A percentile compares a stretch with the other conserved stretches of the same genome.
phyloP scores from a whole-genome alignment of 2,113 vertebrate species.

The Hippopotamus amphibius region DNA sequence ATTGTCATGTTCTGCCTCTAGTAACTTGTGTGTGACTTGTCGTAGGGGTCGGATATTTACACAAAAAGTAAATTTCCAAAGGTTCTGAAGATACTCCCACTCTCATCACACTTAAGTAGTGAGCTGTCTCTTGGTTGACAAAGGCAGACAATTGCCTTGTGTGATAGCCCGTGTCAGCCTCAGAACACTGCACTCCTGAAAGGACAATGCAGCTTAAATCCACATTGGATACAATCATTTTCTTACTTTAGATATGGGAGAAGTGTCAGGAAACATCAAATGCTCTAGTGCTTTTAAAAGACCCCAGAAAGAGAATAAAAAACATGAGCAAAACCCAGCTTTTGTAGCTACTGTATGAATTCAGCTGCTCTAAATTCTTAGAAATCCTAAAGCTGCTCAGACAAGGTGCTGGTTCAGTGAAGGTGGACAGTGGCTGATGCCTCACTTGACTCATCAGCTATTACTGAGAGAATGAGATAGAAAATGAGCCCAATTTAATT shows the following conservation, averaged over 20 bases:
- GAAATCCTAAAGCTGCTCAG: not conserved
- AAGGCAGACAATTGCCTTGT: not conserved
- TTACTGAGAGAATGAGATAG: not conserved
- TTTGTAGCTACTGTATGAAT: not conserved
- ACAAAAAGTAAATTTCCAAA: not conserved
- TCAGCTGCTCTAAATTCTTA: not conserved
- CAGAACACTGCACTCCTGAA: not conserved
- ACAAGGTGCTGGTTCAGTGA: not conserved
- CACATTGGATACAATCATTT: not conserved
- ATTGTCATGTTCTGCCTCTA: not conserved
- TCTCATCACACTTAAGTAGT: not conserved
- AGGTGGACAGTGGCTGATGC: not conserved
- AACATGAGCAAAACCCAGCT: not conserved
- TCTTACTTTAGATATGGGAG: not conserved
- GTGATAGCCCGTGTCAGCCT: not conserved
- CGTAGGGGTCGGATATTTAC: not conserved
- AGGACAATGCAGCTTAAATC: not conserved
- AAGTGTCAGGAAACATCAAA: not conserved
- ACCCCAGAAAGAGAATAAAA: not conserved
- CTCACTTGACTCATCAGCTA: not conserved
- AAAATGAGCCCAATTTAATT: not conserved
- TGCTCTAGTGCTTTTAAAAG: not conserved
- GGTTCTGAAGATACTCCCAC: not conserved
- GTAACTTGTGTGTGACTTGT: not conserved
- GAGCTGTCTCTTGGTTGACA: not conserved